Evolutionary conservation across 37 sponge, comb jelly and placozoan genomes (phyloP).

Genomic region (Cliona cf. orientalis): DNA sequence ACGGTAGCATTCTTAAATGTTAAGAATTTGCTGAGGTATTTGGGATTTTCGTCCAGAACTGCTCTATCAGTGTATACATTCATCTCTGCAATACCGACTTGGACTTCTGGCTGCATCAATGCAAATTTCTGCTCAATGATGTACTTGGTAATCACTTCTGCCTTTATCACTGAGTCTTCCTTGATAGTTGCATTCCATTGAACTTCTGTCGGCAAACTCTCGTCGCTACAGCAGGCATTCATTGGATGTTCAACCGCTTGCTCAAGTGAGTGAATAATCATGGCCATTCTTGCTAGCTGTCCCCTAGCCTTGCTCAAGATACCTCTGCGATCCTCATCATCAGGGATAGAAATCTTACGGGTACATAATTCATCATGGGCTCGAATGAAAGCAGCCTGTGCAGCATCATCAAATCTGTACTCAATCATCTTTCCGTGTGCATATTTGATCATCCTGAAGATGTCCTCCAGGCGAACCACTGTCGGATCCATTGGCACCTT

Average conservation of each 20-base stretch:
- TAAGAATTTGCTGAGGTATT: neutral
- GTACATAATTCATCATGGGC: neutral
- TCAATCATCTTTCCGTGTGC: neutral
- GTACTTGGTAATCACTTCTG: neutral
- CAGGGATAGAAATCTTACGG: neutral
- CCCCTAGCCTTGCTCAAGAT: slow-evolving; percentile 11
- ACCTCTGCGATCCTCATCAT: slow-evolving; percentile 16
- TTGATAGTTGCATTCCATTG: neutral
- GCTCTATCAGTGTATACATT: neutral
- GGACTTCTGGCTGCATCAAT: slow-evolving; percentile 2
- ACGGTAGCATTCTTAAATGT: neutral
- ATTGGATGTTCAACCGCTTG: neutral
- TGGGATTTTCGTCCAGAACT: neutral
- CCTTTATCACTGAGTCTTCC: neutral
- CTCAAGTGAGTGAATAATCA: neutral
- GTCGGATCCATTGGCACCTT: slow-evolving; percentile 9
- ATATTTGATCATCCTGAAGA: neutral
- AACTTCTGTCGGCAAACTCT: neutral
- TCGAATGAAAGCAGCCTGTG: neutral
- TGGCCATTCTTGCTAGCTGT: neutral
- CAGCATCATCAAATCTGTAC: slow-evolving; percentile 1
- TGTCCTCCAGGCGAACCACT: neutral
- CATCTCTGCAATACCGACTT: too few relatives aligned
- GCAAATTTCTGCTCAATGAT: slow-evolving; percentile 7
- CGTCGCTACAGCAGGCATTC: too few relatives aligned